Percentiles rank a stretch among this genome's conserved stretches.
These are phyloP conservation scores for Ctena decussata DNA, from an alignment of 2,888 invertebrate species.

Conservation along the genomic window DNA sequence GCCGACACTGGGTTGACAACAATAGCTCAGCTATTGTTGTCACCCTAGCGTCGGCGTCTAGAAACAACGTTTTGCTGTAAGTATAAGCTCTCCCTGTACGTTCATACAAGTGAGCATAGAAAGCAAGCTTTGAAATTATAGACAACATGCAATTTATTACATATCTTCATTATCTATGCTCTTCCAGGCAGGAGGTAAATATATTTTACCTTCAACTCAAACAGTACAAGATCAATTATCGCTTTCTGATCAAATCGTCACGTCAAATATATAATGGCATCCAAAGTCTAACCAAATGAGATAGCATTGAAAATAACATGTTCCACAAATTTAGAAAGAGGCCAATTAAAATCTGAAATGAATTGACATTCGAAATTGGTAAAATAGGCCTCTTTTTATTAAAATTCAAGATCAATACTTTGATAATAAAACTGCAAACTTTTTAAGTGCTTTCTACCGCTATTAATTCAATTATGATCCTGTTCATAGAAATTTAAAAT, in stretches of 20 bases:
- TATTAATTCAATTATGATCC: background rate
- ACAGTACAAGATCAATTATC: background rate
- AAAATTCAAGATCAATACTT: background rate
- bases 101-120: too few relatives aligned
- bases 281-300: background rate
- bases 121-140: background rate
- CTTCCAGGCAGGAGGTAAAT: background rate
- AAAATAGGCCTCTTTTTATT: conserved; percentile 7
- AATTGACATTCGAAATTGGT: background rate
- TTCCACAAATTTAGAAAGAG: background rate
- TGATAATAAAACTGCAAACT: background rate
- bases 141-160: background rate
- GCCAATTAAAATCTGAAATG: background rate
- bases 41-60: too few relatives aligned
- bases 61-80: too few relatives aligned
- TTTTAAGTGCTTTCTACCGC: conserved; percentile 5
- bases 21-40: too few relatives aligned
- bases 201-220: background rate
- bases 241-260: background rate
- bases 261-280: background rate
- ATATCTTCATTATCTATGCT: background rate
- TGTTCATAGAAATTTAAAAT: background rate
- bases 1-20: too few relatives aligned
- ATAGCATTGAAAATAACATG: background rate
- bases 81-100: too few relatives aligned